Percentiles rank a stretch among this genome's conserved stretches.
Evolutionary conservation across 1,140 invertebrate species (phyloP).

Genomic region (Drosophila santomea): DNA sequence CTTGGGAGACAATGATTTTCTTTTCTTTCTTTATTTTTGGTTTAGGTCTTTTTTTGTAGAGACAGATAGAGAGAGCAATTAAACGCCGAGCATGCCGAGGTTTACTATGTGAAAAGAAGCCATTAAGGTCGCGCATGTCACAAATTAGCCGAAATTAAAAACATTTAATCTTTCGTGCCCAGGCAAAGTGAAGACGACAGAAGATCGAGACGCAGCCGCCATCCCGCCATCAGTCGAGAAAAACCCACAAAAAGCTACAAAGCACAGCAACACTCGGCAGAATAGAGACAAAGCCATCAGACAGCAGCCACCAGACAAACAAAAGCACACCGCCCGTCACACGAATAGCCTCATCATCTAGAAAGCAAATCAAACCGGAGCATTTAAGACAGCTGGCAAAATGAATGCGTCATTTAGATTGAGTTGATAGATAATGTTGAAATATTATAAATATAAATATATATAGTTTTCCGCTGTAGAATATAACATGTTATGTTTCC

Average conservation of each 20-base stretch:
- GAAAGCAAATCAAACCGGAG: neutral
- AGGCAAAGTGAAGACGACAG: conserved; percentile 33
- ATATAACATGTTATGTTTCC: too few relatives aligned
- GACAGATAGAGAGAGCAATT: conserved; percentile 48
- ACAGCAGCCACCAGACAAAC: conserved; percentile 7
- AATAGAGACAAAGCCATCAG: conserved; percentile 37
- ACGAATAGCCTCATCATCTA: conserved; percentile 30
- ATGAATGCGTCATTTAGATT: too few relatives aligned
- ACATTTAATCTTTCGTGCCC: conserved; percentile 71
- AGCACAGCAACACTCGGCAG: conserved; percentile 31
- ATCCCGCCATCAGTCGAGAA: conserved; percentile 31
- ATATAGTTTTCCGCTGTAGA: too few relatives aligned
- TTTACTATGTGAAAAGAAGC: conserved; percentile 82
- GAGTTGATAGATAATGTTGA: too few relatives aligned
- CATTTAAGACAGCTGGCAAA: too few relatives aligned
- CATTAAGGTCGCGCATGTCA: conserved; percentile 80
- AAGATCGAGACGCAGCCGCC: conserved; percentile 11
- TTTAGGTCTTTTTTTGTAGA: too few relatives aligned
- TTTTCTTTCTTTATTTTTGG: neutral
- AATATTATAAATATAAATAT: too few relatives aligned
- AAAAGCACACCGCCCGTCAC: conserved; percentile 38
- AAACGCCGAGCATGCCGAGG: conserved; percentile 47
- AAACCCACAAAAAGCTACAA: conserved; percentile 56
- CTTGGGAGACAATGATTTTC: conserved; percentile 41
- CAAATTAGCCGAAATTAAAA: conserved; percentile 81